These are phyloP conservation scores for Pygoscelis adeliae DNA, from an alignment of 2,113 vertebrate species.

Conservation along the genomic window DNA sequence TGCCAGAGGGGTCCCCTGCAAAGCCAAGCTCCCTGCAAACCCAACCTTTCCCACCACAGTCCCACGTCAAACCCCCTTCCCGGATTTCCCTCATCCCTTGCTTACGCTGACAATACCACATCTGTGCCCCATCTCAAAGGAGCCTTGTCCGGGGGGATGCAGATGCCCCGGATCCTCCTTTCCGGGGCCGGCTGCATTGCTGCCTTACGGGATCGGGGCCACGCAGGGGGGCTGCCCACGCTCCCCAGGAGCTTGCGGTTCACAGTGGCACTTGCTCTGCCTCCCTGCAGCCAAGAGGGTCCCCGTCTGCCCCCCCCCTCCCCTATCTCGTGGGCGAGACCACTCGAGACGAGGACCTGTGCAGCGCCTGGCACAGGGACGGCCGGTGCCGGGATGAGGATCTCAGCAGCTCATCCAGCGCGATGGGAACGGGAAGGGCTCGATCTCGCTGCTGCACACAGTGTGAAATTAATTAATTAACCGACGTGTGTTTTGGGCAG, in stretches of 20 bases:
- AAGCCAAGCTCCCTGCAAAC: neutral
- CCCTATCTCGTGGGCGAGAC: neutral
- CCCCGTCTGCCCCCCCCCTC: neutral
- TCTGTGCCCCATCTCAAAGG: neutral
- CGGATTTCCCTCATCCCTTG: neutral
- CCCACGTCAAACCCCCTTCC: neutral
- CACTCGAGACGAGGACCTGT: fast-evolving
- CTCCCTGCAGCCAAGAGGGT: neutral
- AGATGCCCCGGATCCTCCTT: neutral
- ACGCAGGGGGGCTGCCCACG: fast-evolving
- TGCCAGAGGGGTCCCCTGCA: too few species aligned
- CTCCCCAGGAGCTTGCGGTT: neutral
- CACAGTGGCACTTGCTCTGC: fast-evolving
- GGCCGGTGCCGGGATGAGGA: neutral
- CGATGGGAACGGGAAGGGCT: fast-evolving
- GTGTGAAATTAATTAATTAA: neutral
- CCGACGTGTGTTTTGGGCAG: neutral
- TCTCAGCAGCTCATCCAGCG: neutral
- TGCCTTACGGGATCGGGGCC: neutral
- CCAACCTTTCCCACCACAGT: neutral
- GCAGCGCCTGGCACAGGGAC: neutral
- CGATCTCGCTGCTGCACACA: neutral
- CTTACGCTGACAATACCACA: fast-evolving
- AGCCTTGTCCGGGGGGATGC: neutral
- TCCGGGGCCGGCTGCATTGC: fast-evolving